Conservation (phyloP, 2,113 vertebrate species). For the Bubo scandiacus region DNA sequence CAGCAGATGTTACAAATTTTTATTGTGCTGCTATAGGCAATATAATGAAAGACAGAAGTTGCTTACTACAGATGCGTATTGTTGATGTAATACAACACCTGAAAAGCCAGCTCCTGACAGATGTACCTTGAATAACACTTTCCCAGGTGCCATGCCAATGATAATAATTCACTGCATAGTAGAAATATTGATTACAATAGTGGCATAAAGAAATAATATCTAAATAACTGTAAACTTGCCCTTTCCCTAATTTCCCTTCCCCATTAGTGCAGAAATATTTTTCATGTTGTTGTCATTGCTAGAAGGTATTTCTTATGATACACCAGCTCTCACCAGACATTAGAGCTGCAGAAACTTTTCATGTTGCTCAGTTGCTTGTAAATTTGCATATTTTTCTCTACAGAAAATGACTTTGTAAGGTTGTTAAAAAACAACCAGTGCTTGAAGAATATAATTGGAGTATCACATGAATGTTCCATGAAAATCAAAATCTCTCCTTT, state of each 20-base stretch:
- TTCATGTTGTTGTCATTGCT: neutral
- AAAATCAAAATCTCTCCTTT: neutral
- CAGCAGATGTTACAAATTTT: neutral
- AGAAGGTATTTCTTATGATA: neutral
- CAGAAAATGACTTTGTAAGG: neutral
- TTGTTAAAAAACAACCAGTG: neutral
- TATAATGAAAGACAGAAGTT: neutral
- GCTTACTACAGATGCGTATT: neutral
- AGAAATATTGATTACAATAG: slow-evolving; percentile 29
- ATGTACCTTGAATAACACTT: neutral
- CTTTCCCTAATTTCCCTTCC: slow-evolving; percentile 8
- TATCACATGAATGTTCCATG: neutral
- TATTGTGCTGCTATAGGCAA: neutral
- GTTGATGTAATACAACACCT: neutral
- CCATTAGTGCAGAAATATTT: slow-evolving; percentile 21
- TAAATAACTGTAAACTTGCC: slow-evolving; percentile 7
- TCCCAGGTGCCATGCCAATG: neutral
- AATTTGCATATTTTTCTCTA: neutral
- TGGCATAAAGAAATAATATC: neutral
- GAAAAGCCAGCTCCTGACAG: neutral
- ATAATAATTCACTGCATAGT: neutral
- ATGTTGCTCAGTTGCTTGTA: neutral
- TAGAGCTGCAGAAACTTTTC: neutral
- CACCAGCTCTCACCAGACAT: neutral
- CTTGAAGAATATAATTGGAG: neutral